Base-by-base conservation (phyloP, 2,797 vertebrate species). In the Sebastes wilsoni region DNA sequence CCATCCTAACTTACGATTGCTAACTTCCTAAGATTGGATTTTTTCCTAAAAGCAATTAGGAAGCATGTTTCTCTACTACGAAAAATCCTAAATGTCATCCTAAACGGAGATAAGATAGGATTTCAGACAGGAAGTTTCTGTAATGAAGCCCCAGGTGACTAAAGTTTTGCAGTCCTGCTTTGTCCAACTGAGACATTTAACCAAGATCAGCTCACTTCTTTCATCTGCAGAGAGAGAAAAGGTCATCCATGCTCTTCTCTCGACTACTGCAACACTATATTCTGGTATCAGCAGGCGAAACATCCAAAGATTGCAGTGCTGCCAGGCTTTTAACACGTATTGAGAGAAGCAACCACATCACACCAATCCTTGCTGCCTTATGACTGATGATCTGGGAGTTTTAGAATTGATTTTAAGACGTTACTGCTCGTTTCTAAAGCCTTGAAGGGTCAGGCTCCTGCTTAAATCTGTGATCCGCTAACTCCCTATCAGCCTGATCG, bases 41-140 rank as follows among this genome's bases (percentile, higher is more conserved):
- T n/a, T 52, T 52, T 52, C 49, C 20, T n/a, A 16, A 22, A 52
- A 0, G 20, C 49, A 52, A 16, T 52, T 52, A 11, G 49, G 49
- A 52, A 52, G 0, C 42, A 52, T 0, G 46, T 20, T 18, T 20
- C 46, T 1, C 0, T 49, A 18, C 46, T 20, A 49, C 18, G 0
- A 49, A 18, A 49, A 49, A 49, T 52, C 20, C 49, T 52, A 22
- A 10, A n/a, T n/a, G 20, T 52, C 49, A 52, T 52, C 49, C 20
- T 10, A 52, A 52, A 52, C 2, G 16, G 18, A 52, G 49, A n/a
- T 52, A 52, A 8, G 46, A 20, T 49, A 52, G 7, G 49, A 22
- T n/a, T 52, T 52, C 20, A 52, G 9, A n/a, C 18, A 52, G 49
- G 0, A n/a, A n/a, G 46, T 49, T 49, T 49, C 46, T 52, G 49